Evolutionary conservation across 1,140 invertebrate genomes (phyloP), one percentile per base, ranked within the genome.

Genomic region (Pinna nobilis): DNA sequence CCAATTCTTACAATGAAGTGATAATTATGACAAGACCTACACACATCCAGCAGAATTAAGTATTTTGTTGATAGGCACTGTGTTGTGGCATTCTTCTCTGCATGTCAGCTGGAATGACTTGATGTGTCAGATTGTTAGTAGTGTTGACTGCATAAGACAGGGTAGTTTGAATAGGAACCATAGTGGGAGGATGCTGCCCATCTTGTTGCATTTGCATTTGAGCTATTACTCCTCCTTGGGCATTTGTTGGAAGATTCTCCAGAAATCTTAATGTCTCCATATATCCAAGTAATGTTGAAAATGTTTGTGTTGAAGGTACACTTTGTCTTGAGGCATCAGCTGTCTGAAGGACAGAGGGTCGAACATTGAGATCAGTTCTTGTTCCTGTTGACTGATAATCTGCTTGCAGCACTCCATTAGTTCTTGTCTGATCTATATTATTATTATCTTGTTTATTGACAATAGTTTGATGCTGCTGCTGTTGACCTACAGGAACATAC

Each of bases 221-320:
- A 44, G 69, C 60, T 32, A 75, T 69, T 1, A 75, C 73, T 25
- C 66, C 67, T 50, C 65, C 65, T 13, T 70, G 75, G 6, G 76
- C 67, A 49, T 76, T 81, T 7, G 79, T 81, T 4, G 79, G 79
- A 15, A 81, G 74, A 49, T 78, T 78, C 51, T 81, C 79, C 15
- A 81, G 25, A 49, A 81, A 81, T 30, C 79, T 37, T 49, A 81
- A 30, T 6, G 79, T 81, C 30, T 81, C 79, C 74, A 78, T 78
- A 37, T 81, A 81, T 20, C 79, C 76, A 23, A 81, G 57, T n/a
- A 81, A 53, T 35, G 77, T 79, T 11, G 79, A 79, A 49, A 77
- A 81, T 44, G 78, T 74, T 39, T 77, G 79, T 30, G 77, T 39
- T 3, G 51, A 44, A 5, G 51, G 49, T 20, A 37, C 59, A 39